A percentile compares a stretch with the other conserved stretches of the same genome.
phyloP scores from a whole-genome alignment of 2,113 vertebrate genomes.

The Trematomus loennbergii region DNA sequence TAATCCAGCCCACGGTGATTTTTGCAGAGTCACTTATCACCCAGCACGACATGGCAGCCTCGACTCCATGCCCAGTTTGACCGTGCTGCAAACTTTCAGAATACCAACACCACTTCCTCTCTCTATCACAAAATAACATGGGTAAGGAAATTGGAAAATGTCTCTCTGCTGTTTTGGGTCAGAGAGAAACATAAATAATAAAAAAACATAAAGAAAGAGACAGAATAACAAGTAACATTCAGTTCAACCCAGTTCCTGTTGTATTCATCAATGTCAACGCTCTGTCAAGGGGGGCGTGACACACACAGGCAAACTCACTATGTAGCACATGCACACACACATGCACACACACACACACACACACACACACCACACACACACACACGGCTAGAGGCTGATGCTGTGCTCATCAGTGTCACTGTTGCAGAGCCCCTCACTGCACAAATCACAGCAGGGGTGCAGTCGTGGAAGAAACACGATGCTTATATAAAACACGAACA shows the following conservation, averaged over 20 bases:
- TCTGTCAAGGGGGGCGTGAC: constrained; percentile 65
- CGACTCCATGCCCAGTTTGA: constrained; percentile 43
- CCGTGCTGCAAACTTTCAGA: constrained; percentile 31
- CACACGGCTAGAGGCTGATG: constrained; percentile 61
- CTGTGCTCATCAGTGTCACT: constrained; percentile 73
- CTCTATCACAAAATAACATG: constrained; percentile 34
- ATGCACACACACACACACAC: constrained; percentile 23
- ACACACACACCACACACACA: constrained; percentile 19
- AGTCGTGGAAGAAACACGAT: constrained; percentile 50
- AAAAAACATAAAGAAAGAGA: neutral
- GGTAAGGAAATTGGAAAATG: constrained; percentile 44
- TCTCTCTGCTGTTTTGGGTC: constrained; percentile 33
- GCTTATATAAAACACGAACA: constrained; percentile 50
- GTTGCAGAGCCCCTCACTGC: constrained; percentile 50
- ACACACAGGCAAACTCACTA: constrained; percentile 49
- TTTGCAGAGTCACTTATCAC: constrained; percentile 61
- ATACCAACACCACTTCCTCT: constrained; percentile 36
- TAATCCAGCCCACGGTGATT: constrained; percentile 24
- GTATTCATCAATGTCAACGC: constrained; percentile 63
- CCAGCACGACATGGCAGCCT: constrained; percentile 29
- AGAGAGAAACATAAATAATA: neutral
- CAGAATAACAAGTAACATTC: constrained; percentile 44
- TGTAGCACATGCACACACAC: constrained; percentile 24
- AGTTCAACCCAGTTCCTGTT: constrained; percentile 55
- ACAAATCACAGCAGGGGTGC: constrained; percentile 68